phyloP scores from a whole-genome alignment of 2,888 invertebrate species.

The Drosophila robusta region DNA sequence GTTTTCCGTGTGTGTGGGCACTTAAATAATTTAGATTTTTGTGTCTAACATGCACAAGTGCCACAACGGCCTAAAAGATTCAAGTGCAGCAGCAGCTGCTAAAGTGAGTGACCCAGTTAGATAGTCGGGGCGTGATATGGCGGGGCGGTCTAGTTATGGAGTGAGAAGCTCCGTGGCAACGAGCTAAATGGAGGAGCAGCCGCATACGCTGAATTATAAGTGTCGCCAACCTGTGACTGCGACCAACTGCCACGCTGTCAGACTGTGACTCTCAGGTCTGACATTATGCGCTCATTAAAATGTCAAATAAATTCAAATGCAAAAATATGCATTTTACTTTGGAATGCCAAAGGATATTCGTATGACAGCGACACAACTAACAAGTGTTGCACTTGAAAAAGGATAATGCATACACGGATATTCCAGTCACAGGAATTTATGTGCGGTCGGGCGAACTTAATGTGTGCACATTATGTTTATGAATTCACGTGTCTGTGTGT shows the following conservation, averaged over 20 bases:
- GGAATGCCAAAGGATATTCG: conserved; percentile 27
- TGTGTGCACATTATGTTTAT: conserved; percentile 10
- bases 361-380: conserved; percentile 11
- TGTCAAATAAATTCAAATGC: conserved; percentile 78
- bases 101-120: conserved; percentile 79
- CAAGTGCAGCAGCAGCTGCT: conserved; percentile 73
- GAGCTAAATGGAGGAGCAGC: conserved; percentile 39
- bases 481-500: conserved; percentile 26
- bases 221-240: conserved; percentile 45
- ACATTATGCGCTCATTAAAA: conserved; percentile 81
- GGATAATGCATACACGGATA: conserved; percentile 53
- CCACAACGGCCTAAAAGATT: conserved; percentile 80
- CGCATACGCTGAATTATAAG: conserved; percentile 37
- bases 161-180: conserved; percentile 10
- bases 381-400: conserved; percentile 59
- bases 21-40: conserved; percentile 82
- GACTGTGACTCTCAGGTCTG: conserved; percentile 26
- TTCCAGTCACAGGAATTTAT: conserved; percentile 23
- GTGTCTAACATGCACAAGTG: conserved; percentile 82
- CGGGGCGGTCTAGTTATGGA: not conserved
- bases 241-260: conserved; percentile 16
- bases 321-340: conserved; percentile 60
- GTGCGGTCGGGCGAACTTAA: conserved; percentile 17
- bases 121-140: conserved; percentile 1
- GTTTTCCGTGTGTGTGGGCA: conserved; percentile 50